Base-by-base conservation (phyloP, 2,888 invertebrate species). In the Leptinotarsa peninsularis region DNA sequence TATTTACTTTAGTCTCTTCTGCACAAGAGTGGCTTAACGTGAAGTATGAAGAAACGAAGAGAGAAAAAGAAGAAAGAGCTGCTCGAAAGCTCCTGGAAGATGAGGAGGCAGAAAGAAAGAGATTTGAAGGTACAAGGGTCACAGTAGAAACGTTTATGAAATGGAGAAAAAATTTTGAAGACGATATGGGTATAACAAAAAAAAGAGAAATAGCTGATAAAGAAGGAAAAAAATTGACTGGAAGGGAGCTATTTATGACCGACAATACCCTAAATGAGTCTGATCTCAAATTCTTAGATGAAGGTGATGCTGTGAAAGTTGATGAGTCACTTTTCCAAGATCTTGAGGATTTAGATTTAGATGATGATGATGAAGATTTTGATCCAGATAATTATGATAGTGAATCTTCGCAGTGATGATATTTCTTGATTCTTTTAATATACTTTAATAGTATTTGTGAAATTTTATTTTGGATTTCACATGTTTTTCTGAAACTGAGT, bases 201-300 rank as follows among this genome's bases (percentile, higher is more conserved):
- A 93, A 92, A 85, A 90, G 92, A 74, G 95, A 94, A 85, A 92
- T 92, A 76, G 91, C 92, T 67, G 91, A 92, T 49, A 93, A 92
- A 78, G 94, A 94, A 77, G 93, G 91, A 54, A 95, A 93, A 84
- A 97, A 98, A 88, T 89, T 97, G 56, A 98, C 98, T 0, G 99
- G 99, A 18, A 93, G 93, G 86, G 98, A 99, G 88, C 90, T 99
- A 72, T 99, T 99, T 90, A 91, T 98, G 88, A 93, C 92, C 73
- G 99, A 99, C 88, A 95, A 94, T 78, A 95, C 98, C 1, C 91
- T 99, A 81, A 96, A 96, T 89, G 96, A 98, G 84, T 99, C 99
- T 4, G 99, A 99, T 90, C 93, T 99, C 76, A 95, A 97, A 89
- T 98, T 97, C 90, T 90, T 98, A 81, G 94, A 97, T 88, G 97